A percentile compares a stretch with the other conserved stretches of the same genome.
These are phyloP conservation scores for Embiotoca jacksoni DNA, from an alignment of 2,113 vertebrate genomes.

Conservation along the genomic window DNA sequence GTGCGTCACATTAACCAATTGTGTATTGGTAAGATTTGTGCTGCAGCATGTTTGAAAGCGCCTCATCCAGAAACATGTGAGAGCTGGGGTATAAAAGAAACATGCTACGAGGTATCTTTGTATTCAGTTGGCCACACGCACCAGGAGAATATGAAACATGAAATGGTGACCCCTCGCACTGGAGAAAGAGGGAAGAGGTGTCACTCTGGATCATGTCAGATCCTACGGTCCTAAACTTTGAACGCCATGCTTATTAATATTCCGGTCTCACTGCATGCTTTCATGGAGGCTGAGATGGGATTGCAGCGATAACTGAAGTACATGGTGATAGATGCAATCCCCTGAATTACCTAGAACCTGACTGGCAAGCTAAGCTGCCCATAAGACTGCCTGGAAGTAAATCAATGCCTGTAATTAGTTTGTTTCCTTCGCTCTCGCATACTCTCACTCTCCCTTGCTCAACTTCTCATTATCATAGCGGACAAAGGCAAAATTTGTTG, in stretches of 20 bases:
- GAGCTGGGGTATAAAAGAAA: constrained; percentile 45
- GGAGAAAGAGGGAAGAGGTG: constrained; percentile 39
- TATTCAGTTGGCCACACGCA: constrained; percentile 30
- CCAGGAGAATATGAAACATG: constrained; percentile 54
- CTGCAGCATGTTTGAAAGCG: constrained; percentile 32
- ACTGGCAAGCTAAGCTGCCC: constrained; percentile 74
- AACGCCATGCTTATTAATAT: constrained; percentile 79
- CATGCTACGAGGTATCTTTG: constrained; percentile 30
- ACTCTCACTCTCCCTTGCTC: background rate
- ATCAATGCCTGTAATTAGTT: constrained; percentile 77
- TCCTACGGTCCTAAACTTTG: constrained; percentile 56
- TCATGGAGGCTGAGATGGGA: constrained; percentile 77
- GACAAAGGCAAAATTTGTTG: constrained; percentile 64
- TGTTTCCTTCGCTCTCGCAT: constrained; percentile 47
- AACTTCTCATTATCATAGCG: constrained; percentile 49
- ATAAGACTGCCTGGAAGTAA: constrained; percentile 72
- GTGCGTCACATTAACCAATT: constrained; percentile 20
- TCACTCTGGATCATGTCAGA: constrained; percentile 59
- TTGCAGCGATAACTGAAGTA: constrained; percentile 80
- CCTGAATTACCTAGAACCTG: constrained; percentile 82
- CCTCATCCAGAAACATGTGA: constrained; percentile 37
- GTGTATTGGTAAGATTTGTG: constrained; percentile 3
- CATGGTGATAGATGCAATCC: constrained; percentile 75
- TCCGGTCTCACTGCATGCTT: constrained; percentile 74
- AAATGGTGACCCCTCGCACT: constrained; percentile 24